A percentile compares a stretch with the other conserved stretches of the same genome.
Conservation (phyloP, 1,140 invertebrate species). For the Drosophila sp. region DNA sequence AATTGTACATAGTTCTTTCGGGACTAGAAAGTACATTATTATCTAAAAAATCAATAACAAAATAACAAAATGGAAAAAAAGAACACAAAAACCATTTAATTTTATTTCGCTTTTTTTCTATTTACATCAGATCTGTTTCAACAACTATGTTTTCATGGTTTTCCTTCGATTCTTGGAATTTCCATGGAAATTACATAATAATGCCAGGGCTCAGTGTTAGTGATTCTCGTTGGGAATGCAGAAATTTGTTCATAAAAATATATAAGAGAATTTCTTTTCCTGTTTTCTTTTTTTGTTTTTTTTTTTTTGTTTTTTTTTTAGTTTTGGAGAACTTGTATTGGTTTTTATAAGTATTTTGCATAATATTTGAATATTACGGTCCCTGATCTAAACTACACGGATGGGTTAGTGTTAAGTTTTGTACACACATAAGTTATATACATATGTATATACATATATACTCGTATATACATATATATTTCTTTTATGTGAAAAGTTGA, state of each 20-base stretch:
- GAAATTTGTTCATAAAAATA: conserved; percentile 9
- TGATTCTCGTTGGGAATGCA: conserved; percentile 11
- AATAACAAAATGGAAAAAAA: background rate
- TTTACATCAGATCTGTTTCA: background rate
- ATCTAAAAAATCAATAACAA: background rate
- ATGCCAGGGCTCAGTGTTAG: conserved; percentile 6
- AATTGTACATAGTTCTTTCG: conserved; percentile 5
- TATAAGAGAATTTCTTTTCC: background rate
- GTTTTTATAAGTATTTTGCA: background rate
- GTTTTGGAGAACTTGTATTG: conserved; percentile 8
- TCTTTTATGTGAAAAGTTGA: conserved; percentile 1
- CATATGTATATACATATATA: background rate
- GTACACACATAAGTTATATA: conserved; percentile 13
- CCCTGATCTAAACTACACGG: conserved; percentile 23
- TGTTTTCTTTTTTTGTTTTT: background rate
- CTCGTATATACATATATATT: background rate
- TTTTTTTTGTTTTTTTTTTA: background rate
- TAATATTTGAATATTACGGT: conserved; percentile 16
- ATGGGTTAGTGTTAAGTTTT: conserved; percentile 22
- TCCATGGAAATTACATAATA: conserved; percentile 6
- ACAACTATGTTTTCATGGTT: background rate
- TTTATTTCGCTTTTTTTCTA: background rate
- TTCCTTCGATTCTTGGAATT: background rate
- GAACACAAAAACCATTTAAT: background rate
- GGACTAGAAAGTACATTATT: background rate